Percentiles rank a stretch among this genome's conserved stretches.
phyloP scores from a whole-genome alignment of 1,140 invertebrate species.

The Schlechtendalia chinensis region DNA sequence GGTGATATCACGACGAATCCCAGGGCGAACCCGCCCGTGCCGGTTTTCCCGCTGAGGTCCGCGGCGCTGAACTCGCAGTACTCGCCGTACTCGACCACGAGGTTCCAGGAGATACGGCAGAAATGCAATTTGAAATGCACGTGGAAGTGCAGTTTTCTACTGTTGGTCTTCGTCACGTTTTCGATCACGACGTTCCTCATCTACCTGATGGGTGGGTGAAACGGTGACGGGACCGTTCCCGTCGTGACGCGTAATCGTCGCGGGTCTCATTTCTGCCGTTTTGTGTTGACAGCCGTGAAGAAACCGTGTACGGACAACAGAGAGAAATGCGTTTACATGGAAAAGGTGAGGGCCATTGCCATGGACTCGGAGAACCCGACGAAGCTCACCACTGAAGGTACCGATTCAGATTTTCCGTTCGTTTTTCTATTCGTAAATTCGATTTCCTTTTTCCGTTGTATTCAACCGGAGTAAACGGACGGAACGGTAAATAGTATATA shows the following conservation, averaged over 20 bases:
- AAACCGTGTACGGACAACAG: conserved; percentile 7
- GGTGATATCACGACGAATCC: conserved; percentile 3
- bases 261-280: too few relatives aligned
- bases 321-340: conserved; percentile 24
- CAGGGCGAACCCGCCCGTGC: conserved; percentile 21
- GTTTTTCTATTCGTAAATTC: too few relatives aligned
- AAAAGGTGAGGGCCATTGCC: conserved; percentile 4
- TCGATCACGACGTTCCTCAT: background rate
- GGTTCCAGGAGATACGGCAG: conserved; percentile 38
- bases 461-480: too few relatives aligned
- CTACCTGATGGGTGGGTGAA: conserved; percentile 13
- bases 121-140: conserved; percentile 44
- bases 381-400: conserved; percentile 26
- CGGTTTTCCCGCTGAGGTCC: conserved; percentile 37
- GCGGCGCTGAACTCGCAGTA: conserved; percentile 26
- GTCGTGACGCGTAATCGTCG: too few relatives aligned
- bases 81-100: conserved; percentile 26
- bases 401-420: too few relatives aligned
- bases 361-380: conserved; percentile 3
- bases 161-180: background rate
- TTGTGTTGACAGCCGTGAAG: background rate
- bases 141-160: conserved; percentile 37
- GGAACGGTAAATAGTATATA: too few relatives aligned
- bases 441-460: too few relatives aligned
- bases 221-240: too few relatives aligned